Percentiles rank a stretch among this genome's conserved stretches.
Conservation (phyloP, 2,888 invertebrate species). For the Eupithecia subfuscata region DNA sequence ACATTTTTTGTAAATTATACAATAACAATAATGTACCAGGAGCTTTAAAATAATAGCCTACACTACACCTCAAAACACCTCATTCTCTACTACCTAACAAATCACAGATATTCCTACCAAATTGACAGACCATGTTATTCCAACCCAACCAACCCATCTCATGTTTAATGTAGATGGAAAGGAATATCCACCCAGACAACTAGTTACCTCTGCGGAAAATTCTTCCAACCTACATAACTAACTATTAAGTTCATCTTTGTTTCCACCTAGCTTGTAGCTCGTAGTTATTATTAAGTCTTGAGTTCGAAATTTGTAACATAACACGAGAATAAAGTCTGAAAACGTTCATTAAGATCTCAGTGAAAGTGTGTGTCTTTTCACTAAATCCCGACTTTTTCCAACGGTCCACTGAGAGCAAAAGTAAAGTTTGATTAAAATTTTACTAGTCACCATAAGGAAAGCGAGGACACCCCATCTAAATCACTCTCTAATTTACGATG, state of each 20-base stretch:
- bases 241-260: not conserved
- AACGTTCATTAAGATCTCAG: not conserved
- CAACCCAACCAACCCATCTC: slow-evolving; percentile 9
- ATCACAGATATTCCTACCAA: not conserved
- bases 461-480: slow-evolving; percentile 11
- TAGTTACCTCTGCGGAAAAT: not conserved
- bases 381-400: slow-evolving; percentile 7
- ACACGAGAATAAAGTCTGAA: not conserved
- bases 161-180: slow-evolving; percentile 8
- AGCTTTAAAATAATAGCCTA: too few relatives aligned
- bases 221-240: not conserved
- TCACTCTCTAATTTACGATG: slow-evolving; percentile 15
- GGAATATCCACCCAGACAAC: not conserved
- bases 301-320: too few relatives aligned
- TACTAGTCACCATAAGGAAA: slow-evolving; percentile 16
- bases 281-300: too few relatives aligned
- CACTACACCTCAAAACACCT: not conserved
- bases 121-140: slow-evolving; percentile 5
- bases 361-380: not conserved
- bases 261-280: not conserved
- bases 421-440: slow-evolving; percentile 18
- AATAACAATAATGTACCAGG: too few relatives aligned
- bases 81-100: not conserved
- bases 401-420: not conserved
- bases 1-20: too few relatives aligned